phyloP scores from a whole-genome alignment of 2,797 vertebrate genomes.

The Hafferia zeledoni region DNA sequence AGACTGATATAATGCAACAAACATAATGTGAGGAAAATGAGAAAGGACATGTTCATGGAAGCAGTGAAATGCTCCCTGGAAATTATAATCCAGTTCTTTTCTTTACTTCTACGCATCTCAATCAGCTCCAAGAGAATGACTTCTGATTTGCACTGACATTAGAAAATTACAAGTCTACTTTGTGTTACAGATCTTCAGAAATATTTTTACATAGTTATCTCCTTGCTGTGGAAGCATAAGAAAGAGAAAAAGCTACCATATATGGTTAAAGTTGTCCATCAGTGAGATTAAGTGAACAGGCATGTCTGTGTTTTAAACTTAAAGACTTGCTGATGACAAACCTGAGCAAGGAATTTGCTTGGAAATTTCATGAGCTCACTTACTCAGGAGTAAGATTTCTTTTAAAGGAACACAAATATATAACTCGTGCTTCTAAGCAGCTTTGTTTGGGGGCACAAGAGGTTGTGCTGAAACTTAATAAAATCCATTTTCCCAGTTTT shows the following conservation, averaged over 20 bases:
- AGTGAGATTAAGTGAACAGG: background rate
- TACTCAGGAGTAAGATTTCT: background rate
- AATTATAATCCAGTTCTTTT: background rate
- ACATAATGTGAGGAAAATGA: background rate
- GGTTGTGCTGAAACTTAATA: background rate
- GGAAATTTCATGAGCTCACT: background rate
- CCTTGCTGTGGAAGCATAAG: background rate
- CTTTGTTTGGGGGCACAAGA: background rate
- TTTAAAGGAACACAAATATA: background rate
- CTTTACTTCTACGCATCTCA: background rate
- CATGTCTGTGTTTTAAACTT: background rate
- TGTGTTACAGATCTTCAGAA: background rate
- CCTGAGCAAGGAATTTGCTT: background rate
- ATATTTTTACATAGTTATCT: background rate
- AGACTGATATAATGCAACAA: background rate
- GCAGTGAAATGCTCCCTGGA: background rate
- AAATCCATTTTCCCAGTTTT: background rate
- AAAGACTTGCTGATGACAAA: background rate
- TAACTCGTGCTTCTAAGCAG: background rate
- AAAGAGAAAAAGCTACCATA: background rate
- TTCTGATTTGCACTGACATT: background rate
- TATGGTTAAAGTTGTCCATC: background rate
- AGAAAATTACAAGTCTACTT: background rate
- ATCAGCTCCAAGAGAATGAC: background rate
- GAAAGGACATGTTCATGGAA: background rate